Evolutionary conservation across 2,113 vertebrate species (phyloP), one percentile per base, ranked within the genome.

Genomic region (Sebastes schlegelii): DNA sequence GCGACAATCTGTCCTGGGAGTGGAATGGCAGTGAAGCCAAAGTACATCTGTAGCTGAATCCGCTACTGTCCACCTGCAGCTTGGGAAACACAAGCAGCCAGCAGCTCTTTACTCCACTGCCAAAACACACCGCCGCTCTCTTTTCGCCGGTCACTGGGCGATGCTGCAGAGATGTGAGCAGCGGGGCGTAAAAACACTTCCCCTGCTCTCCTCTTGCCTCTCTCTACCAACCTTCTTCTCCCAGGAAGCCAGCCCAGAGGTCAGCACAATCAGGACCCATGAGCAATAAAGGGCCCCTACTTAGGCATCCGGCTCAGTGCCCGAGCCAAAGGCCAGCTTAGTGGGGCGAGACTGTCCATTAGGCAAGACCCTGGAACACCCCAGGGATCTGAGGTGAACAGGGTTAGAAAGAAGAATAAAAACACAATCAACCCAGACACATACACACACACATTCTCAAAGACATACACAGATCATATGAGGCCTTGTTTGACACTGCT

Each of bases 191-290:
- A 93, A 93, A 93, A 92, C 88, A 78, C 86, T 86, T 92, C 74
- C 77, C 72, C 72, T 76, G 19, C 80, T 81, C 87, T 80, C 63
- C 71, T 66, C 82, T 60, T 72, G 62, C 65, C 71, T 78, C 86
- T 78, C 86, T 74, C 75, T 55, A 73, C 75, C 66, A 80, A 72
- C 65, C 73, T 82, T 51, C 76, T 78, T 89, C 82, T 91, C 92
- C 90, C 86, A 84, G 71, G 83, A 92, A 92, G 90, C 80, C 62
- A 83, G 87, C 90, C 90, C 91, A 83, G 89, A 90, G 93, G 94
- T 95, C 94, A 95, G 84, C 17, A 61, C 92, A 93, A 95, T 95
- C 92, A 95, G 89, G 91, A 91, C 91, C 93, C 89, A 94, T 94
- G 92, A 95, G 92, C 92, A 92, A 94, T 91, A 93, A 85, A 23